Conservation (phyloP, 2,113 vertebrate genomes). For the Pachyramphus minor region DNA sequence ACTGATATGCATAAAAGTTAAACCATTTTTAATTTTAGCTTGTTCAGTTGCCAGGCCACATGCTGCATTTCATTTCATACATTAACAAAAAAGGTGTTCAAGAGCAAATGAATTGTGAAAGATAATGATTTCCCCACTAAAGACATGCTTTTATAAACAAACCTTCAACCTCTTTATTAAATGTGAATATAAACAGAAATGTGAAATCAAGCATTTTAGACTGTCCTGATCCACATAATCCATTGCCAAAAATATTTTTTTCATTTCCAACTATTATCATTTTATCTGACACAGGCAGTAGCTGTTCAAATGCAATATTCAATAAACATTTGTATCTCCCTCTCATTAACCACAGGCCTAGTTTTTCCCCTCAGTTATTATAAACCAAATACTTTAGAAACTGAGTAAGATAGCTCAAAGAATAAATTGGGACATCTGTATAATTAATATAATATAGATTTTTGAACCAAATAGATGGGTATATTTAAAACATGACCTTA, state of each 20-base stretch:
- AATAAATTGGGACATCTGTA: background rate
- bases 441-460: background rate
- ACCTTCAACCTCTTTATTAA: background rate
- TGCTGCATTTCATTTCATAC: background rate
- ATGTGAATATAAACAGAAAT: background rate
- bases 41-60: background rate
- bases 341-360: background rate
- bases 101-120: conserved; percentile 3
- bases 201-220: background rate
- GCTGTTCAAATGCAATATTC: background rate
- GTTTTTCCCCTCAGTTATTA: background rate
- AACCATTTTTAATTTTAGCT: background rate
- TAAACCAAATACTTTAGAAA: background rate
- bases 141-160: background rate
- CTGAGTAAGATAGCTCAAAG: background rate
- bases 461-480: background rate
- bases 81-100: conserved; percentile 44
- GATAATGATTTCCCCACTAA: background rate
- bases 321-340: background rate
- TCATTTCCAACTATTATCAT: background rate
- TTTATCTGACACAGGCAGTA: background rate
- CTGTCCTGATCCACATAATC: background rate
- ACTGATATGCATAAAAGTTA: background rate
- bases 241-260: background rate
- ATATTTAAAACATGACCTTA: background rate